phyloP scores from a whole-genome alignment of 2,888 invertebrate species.

The Tipula lateralis region DNA sequence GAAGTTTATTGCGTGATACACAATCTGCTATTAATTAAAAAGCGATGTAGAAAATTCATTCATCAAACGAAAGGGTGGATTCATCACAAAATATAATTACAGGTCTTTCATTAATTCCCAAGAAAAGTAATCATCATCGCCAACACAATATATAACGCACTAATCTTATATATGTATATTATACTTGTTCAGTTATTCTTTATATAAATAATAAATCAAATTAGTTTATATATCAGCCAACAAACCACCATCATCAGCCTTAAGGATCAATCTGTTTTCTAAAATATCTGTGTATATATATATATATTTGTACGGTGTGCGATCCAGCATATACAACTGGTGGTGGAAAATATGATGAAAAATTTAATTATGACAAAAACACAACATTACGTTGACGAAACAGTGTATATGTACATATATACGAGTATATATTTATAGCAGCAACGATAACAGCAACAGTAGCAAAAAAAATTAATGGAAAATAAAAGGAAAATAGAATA shows the following conservation, averaged over 20 bases:
- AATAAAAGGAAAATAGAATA: conserved; percentile 2
- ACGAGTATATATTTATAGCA: background rate
- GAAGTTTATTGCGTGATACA: background rate
- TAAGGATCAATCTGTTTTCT: background rate
- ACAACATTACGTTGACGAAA: background rate
- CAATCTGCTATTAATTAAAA: background rate
- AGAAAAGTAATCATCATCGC: background rate
- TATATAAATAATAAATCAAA: background rate
- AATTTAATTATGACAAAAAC: background rate
- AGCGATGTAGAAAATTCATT: background rate
- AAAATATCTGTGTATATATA: background rate
- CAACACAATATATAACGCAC: background rate
- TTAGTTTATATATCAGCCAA: background rate
- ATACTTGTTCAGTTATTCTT: background rate
- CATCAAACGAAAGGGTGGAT: background rate
- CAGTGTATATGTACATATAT: no score
- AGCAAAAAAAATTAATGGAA: background rate
- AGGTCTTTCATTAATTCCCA: background rate
- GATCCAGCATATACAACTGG: background rate
- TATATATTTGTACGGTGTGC: background rate
- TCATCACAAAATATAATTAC: background rate
- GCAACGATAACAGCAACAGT: background rate
- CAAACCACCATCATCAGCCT: background rate
- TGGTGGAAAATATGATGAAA: background rate
- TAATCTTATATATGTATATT: background rate